These are phyloP conservation scores for Opisthograptis luteolata DNA, from an alignment of 2,888 invertebrate genomes.

Conservation along the genomic window DNA sequence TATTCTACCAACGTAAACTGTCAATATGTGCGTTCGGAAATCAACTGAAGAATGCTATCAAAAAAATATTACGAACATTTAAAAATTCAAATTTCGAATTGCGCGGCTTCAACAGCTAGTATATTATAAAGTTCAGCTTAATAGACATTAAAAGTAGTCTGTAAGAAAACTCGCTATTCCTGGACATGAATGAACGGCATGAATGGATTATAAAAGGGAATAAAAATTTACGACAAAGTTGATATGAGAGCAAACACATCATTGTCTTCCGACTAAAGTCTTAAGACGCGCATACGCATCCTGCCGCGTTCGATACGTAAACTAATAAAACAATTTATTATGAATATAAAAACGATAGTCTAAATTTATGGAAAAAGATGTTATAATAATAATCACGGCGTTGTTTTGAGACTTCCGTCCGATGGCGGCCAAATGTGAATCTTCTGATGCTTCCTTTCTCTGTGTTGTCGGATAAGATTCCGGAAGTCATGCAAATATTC, in stretches of 20 bases:
- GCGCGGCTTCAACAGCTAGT: too few species aligned
- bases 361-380: constrained; percentile 71
- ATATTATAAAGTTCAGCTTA: too few species aligned
- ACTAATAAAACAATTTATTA: constrained; percentile 79
- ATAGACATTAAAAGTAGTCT: too few species aligned
- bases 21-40: too few species aligned
- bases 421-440: constrained; percentile 41
- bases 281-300: constrained; percentile 27
- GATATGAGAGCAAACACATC: constrained; percentile 42
- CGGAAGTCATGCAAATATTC: constrained; percentile 21
- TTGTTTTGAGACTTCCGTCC: constrained; percentile 65
- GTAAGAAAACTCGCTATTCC: constrained; percentile 22
- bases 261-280: constrained; percentile 36
- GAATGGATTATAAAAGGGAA: constrained; percentile 39
- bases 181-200: constrained; percentile 40
- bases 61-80: too few species aligned
- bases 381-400: constrained; percentile 69
- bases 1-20: too few species aligned
- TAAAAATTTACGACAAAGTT: constrained; percentile 43
- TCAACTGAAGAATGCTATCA: too few species aligned
- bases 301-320: constrained; percentile 75
- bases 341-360: constrained; percentile 66
- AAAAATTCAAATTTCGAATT: too few species aligned
- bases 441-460: constrained; percentile 29
- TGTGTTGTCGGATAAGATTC: constrained; percentile 23